phyloP scores from a whole-genome alignment of 2,888 invertebrate species.

The Arge pagana region DNA sequence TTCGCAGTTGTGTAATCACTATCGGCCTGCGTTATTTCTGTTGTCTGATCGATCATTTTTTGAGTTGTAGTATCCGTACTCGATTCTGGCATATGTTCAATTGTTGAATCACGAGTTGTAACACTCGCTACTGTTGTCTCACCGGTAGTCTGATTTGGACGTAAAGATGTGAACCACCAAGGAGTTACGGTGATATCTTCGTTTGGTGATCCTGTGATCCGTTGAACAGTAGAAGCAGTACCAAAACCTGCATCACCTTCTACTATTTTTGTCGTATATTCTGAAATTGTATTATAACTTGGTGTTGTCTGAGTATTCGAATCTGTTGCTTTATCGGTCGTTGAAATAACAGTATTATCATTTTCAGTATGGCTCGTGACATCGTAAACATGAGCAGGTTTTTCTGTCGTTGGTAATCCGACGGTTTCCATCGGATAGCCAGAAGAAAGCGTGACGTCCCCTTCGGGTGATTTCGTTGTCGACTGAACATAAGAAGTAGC shows the following conservation, averaged over 20 bases:
- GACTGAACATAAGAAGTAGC: background rate
- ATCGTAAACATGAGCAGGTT: background rate
- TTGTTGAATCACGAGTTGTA: too few relatives aligned
- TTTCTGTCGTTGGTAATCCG: conserved; percentile 2
- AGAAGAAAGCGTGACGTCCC: background rate
- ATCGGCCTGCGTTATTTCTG: too few relatives aligned
- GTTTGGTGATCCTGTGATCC: background rate
- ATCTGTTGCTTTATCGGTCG: conserved; percentile 4
- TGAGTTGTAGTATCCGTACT: too few relatives aligned
- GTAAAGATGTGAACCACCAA: background rate
- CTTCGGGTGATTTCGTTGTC: background rate
- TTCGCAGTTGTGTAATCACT: too few relatives aligned
- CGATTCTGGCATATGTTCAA: too few relatives aligned
- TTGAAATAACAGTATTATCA: conserved; percentile 9
- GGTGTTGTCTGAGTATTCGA: background rate
- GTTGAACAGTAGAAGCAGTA: background rate
- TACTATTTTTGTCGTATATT: too few relatives aligned
- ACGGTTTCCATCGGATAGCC: too few relatives aligned
- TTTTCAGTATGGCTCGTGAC: conserved; percentile 9
- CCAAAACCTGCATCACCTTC: background rate
- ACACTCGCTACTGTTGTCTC: background rate
- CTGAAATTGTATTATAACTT: too few relatives aligned
- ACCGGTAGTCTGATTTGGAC: background rate
- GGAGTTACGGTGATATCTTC: background rate
- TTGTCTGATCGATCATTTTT: too few relatives aligned